phyloP scores from a whole-genome alignment of 2,888 invertebrate genomes.

The Pterobdella sp. region DNA sequence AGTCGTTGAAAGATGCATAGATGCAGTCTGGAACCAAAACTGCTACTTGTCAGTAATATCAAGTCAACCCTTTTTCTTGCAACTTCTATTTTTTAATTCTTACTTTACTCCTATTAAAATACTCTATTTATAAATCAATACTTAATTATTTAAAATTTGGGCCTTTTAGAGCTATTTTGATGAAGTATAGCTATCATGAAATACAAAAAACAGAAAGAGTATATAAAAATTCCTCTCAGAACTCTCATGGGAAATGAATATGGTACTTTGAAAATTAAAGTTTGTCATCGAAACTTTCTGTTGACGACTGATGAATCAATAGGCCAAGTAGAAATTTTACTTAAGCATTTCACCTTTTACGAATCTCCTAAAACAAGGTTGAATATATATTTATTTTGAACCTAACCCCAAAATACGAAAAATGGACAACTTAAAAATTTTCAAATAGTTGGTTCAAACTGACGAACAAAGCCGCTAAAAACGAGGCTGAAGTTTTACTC shows the following conservation, averaged over 20 bases:
- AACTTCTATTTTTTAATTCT: background rate
- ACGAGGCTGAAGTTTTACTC: conserved; percentile 6
- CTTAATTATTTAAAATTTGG: background rate
- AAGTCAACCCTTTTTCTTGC: background rate
- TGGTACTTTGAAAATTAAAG: conserved; percentile 10
- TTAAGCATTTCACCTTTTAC: conserved; percentile 12
- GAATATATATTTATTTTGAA: too few relatives aligned
- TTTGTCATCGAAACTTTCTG: conserved; percentile 22
- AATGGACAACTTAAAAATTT: background rate
- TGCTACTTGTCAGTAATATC: conserved; percentile 12
- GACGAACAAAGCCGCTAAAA: conserved; percentile 2
- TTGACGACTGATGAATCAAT: conserved; percentile 12
- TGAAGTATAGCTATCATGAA: too few relatives aligned
- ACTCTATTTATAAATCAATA: background rate
- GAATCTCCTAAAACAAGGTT: conserved; percentile 18
- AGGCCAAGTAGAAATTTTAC: conserved; percentile 14
- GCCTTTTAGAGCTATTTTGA: too few relatives aligned
- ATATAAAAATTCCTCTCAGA: too few relatives aligned
- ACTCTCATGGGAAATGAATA: conserved; percentile 8
- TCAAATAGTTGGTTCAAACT: conserved; percentile 16
- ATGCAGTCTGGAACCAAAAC: conserved; percentile 18
- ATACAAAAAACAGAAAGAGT: too few relatives aligned
- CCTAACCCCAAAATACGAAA: too few relatives aligned
- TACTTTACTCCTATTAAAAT: background rate
- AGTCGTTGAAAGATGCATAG: conserved; percentile 3